Percentiles rank a stretch among this genome's conserved stretches.
phyloP scores from a whole-genome alignment of 2,797 vertebrate species.

The Eulemur rubriventer region DNA sequence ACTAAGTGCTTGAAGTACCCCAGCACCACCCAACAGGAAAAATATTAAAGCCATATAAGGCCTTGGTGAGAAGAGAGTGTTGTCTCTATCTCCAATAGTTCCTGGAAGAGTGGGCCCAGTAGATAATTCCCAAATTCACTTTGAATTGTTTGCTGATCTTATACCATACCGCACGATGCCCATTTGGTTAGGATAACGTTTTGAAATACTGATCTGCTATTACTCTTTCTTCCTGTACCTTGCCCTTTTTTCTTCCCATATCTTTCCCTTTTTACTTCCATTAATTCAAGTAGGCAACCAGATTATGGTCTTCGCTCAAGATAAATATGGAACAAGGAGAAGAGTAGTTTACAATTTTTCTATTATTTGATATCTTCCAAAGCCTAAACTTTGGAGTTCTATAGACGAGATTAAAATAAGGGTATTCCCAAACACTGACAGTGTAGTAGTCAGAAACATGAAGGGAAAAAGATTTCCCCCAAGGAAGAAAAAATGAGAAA shows the following conservation, averaged over 20 bases:
- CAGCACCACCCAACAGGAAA: slow-evolving; percentile 4
- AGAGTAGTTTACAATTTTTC: neutral
- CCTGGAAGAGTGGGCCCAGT: neutral
- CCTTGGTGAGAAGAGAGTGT: neutral
- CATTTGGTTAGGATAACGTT: neutral
- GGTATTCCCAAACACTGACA: neutral
- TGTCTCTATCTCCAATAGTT: neutral
- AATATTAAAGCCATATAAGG: neutral
- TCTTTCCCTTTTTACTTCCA: neutral
- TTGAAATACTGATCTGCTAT: neutral
- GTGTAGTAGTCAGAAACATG: neutral
- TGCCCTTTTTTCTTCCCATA: neutral
- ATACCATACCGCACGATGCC: neutral
- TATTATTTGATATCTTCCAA: neutral
- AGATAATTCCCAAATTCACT: slow-evolving; percentile 1
- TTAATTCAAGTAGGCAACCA: slow-evolving; percentile 17
- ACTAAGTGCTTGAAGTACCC: neutral
- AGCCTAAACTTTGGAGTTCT: neutral
- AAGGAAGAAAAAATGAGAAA: neutral
- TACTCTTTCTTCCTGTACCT: neutral
- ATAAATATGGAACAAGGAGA: neutral
- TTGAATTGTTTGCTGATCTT: neutral
- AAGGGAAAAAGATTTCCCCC: neutral
- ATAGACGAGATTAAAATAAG: neutral
- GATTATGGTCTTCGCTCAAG: neutral